Conservation (phyloP, 2,888 invertebrate species). For the Piscicola geometra region DNA sequence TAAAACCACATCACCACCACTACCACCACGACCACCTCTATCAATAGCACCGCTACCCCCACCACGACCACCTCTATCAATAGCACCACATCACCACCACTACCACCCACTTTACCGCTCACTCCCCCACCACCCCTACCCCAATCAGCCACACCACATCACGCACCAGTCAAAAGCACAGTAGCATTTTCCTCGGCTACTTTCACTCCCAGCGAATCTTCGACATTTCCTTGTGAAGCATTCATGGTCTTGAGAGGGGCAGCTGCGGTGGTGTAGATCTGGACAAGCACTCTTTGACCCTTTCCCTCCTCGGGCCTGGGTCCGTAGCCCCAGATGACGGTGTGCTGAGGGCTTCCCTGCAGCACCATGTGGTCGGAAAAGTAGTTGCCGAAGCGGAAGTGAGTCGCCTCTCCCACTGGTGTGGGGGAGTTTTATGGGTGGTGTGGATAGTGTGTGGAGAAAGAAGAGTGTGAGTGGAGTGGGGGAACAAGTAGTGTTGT, state of each 20-base stretch:
- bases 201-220: too few relatives aligned
- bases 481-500: too few relatives aligned
- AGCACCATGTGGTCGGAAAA: constrained; percentile 44
- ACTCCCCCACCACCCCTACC: too few relatives aligned
- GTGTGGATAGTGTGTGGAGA: background rate
- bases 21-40: background rate
- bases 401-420: constrained; percentile 34
- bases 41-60: background rate
- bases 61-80: background rate
- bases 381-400: constrained; percentile 42
- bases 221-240: too few relatives aligned
- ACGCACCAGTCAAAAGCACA: too few relatives aligned
- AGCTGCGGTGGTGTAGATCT: background rate
- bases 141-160: too few relatives aligned
- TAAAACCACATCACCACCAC: background rate
- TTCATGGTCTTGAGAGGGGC: too few relatives aligned
- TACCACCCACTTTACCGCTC: too few relatives aligned
- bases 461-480: too few relatives aligned
- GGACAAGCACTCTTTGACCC: constrained; percentile 32
- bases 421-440: background rate
- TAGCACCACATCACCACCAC: background rate
- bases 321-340: constrained; percentile 43
- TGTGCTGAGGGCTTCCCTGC: constrained; percentile 41
- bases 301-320: constrained; percentile 33
- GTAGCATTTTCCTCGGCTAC: too few relatives aligned